phyloP scores from a whole-genome alignment of 2,888 invertebrate genomes.

The Drosophila meridiana region DNA sequence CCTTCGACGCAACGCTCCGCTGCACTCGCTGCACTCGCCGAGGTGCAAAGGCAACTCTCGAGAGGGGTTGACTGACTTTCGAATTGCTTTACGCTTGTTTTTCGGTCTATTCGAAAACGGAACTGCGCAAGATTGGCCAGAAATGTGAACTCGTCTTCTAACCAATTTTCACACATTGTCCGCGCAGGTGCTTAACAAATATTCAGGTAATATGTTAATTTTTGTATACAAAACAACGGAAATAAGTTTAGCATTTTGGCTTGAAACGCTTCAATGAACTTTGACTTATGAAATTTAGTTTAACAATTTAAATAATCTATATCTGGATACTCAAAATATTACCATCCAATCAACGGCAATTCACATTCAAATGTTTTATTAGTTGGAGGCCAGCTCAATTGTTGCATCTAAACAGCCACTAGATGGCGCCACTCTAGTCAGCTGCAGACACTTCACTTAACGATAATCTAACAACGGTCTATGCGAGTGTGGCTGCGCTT shows the following conservation, averaged over 20 bases:
- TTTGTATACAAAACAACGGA: slow-evolving; percentile 39
- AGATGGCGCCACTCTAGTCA: slow-evolving; percentile 32
- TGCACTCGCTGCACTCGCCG: slow-evolving; percentile 55
- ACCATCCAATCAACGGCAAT: background rate
- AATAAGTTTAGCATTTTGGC: slow-evolving; percentile 30
- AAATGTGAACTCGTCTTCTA: slow-evolving; percentile 43
- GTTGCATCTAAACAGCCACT: background rate
- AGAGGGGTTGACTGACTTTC: slow-evolving; percentile 37
- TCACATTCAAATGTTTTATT: background rate
- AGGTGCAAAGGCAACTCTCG: slow-evolving; percentile 13
- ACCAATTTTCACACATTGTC: slow-evolving; percentile 71
- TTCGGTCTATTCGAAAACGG: slow-evolving; percentile 53
- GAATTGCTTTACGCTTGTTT: slow-evolving; percentile 48
- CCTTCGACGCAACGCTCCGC: slow-evolving; percentile 55
- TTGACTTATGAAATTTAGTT: background rate
- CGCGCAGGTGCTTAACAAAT: slow-evolving; percentile 55
- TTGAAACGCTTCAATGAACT: slow-evolving; percentile 33
- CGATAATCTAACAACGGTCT: too few species aligned
- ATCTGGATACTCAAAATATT: background rate
- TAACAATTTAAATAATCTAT: background rate
- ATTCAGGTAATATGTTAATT: slow-evolving; percentile 59
- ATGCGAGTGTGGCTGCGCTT: background rate
- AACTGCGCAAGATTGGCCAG: slow-evolving; percentile 72
- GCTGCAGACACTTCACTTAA: background rate
- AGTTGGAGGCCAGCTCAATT: background rate